Base-by-base conservation (phyloP, 2,797 vertebrate species). In the Alauda arvensis region DNA sequence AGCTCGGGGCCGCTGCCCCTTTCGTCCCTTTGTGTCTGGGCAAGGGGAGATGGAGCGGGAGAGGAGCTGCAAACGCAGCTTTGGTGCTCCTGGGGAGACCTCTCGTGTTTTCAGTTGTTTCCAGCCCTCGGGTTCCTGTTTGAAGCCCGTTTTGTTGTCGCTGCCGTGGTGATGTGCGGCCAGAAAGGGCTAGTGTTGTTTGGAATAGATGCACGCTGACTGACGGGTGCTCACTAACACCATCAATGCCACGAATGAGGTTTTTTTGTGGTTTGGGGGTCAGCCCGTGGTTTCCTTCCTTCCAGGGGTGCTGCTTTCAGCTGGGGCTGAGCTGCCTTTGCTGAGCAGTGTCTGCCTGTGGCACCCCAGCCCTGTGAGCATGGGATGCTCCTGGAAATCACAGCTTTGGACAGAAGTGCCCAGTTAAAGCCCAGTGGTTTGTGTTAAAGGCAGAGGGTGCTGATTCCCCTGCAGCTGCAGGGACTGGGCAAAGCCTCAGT, bases 371-470 rank as follows among this genome's bases (percentile, higher is more conserved):
- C 48, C 15, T 2, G 33, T 0, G 0, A 83, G 33, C 7, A 1
- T 65, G 7, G 83, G 87, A 83, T 28, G 63, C 80, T 85, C 67
- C 91, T 49, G 2, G 91, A 92, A 94, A 87, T 23, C 71, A 48
- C 42, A 0, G 48, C 5, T 18, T 52, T 9, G 39, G 56, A 76
- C 87, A 87, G 46, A 72, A 70, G 76, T 39, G 53, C 71, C 57
- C 15, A 0, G 61, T 23, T n/a, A n/a, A n/a, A n/a, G n/a, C n/a
- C n/a, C n/a, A n/a, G n/a, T 83, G 80, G 63, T 59, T 80, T 6
- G 2, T 8, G 2, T 37, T 42, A 68, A 37, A 68, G 72, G 76
- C 45, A 60, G 2, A 56, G 29, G 31, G 6, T 3, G 20, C 37
- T 7, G 43, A 48, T 46, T 65, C 49, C n/a, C 4, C n/a, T 31